Conservation (phyloP, 2,113 vertebrate species). For the Oreocharis arfaki region DNA sequence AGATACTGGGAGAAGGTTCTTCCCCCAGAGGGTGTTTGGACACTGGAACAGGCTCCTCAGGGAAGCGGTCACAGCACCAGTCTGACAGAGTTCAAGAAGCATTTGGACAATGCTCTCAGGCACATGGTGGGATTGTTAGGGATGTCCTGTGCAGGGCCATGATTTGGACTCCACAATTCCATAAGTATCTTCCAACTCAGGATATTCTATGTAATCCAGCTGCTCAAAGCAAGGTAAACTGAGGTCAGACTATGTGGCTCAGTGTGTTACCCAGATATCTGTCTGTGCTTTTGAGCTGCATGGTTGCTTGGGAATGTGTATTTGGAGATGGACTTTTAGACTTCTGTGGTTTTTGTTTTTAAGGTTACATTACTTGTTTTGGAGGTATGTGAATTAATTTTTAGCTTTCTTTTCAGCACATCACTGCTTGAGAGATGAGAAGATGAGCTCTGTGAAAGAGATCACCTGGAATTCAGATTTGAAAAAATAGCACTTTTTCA, state of each 20-base stretch:
- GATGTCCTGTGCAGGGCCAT: background rate
- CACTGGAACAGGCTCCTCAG: background rate
- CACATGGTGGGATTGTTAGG: background rate
- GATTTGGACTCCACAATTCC: background rate
- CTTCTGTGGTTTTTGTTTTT: background rate
- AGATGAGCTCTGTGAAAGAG: background rate
- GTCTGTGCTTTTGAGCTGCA: background rate
- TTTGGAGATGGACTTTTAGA: background rate
- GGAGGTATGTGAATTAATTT: background rate
- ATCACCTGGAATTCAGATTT: background rate
- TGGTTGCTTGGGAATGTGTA: background rate
- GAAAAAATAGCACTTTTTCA: background rate
- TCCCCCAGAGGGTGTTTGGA: fast-evolving
- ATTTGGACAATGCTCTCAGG: fast-evolving
- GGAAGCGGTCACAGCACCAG: background rate
- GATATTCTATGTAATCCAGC: background rate
- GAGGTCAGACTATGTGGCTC: background rate
- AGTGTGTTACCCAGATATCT: background rate
- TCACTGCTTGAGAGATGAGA: background rate
- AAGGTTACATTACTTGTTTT: background rate
- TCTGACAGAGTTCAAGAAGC: background rate
- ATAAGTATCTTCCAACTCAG: background rate
- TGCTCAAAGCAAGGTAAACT: background rate
- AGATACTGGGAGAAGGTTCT: background rate
- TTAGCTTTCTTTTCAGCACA: background rate